Base-by-base conservation (phyloP, 2,888 invertebrate genomes). In the Eristalis tenax region DNA sequence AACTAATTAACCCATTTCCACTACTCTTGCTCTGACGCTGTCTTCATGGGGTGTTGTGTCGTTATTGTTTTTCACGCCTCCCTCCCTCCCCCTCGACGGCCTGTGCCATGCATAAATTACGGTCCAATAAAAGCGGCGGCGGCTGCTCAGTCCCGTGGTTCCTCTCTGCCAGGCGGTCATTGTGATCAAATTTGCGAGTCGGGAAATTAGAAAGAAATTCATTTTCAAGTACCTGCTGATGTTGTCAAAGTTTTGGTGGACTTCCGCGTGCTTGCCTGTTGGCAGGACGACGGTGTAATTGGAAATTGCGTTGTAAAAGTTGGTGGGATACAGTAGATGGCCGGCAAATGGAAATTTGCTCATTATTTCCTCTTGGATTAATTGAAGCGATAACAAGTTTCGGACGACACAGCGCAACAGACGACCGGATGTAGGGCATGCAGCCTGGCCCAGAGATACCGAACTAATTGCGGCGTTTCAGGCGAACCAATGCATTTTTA, bases 1-100 rank as follows among this genome's bases (percentile, higher is more conserved):
- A 83, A 63, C 83, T 78, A 83, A 83, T 83, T 83, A 83, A 66
- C 78, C 63, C 71, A 73, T 56, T 83, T 78, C 66, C 68, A 71
- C 38, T 4, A 50, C 50, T 8, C n/a, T n/a, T 18, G 18, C 50
- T 50, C 50, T 22, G 18, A 18, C 18, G 50, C 18, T 50, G 50
- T 50, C 18, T 50, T 50, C 50, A 18, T 8, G 50, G 50, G 50
- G 50, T 50, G 50, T 50, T 50, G 50, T 18, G 50, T 50, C 59
- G 59, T 59, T 28, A 59, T 59, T 59, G 59, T 59, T 28, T 15
- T 23, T 15, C 23, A 50, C 43, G 18, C 50, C 50, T 10, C 13
- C 26, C 32, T 5, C 32, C 32, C 8, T 32, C 10, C 2, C 22
- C 59, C 13, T 18, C 22, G 1, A 22, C 8, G 0, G 5, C 26